Conservation (phyloP, 2,888 invertebrate genomes). For the Himalopsyche anomala region DNA sequence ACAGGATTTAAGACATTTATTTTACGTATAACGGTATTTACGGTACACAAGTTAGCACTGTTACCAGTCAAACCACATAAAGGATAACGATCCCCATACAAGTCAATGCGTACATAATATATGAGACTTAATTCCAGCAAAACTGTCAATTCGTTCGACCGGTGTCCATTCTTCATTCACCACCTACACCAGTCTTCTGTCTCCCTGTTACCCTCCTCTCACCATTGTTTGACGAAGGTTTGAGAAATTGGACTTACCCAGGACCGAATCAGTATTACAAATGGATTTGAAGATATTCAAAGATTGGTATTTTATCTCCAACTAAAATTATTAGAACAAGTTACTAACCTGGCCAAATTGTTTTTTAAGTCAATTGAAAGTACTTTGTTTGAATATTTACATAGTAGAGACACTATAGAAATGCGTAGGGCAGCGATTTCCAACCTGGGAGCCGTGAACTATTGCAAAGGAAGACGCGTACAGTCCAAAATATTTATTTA, state of each 20-base stretch:
- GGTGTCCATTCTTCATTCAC: conserved; percentile 61
- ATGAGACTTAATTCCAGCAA: conserved; percentile 63
- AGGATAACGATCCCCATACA: conserved; percentile 45
- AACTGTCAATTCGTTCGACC: conserved; percentile 63
- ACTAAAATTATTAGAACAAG: too few species aligned
- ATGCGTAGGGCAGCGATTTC: too few species aligned
- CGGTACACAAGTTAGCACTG: too few species aligned
- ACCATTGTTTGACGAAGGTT: conserved; percentile 53
- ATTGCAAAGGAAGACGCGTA: too few species aligned
- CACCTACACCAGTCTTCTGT: conserved; percentile 54
- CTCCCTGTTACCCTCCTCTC: conserved; percentile 47
- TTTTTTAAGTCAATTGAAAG: too few species aligned
- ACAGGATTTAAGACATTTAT: too few species aligned
- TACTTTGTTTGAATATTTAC: too few species aligned
- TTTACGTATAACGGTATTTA: too few species aligned
- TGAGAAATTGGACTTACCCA: conserved; percentile 47
- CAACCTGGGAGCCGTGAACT: too few species aligned
- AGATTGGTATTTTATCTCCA: background rate
- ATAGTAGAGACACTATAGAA: too few species aligned
- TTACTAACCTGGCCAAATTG: too few species aligned
- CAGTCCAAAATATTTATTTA: too few species aligned
- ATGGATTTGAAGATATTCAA: background rate
- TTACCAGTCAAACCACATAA: background rate
- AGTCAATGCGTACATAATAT: conserved; percentile 53
- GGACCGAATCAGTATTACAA: background rate